Evolutionary conservation across 1,140 invertebrate genomes (phyloP), one percentile per base, ranked within the genome.

Genomic region (Euschistus heros): DNA sequence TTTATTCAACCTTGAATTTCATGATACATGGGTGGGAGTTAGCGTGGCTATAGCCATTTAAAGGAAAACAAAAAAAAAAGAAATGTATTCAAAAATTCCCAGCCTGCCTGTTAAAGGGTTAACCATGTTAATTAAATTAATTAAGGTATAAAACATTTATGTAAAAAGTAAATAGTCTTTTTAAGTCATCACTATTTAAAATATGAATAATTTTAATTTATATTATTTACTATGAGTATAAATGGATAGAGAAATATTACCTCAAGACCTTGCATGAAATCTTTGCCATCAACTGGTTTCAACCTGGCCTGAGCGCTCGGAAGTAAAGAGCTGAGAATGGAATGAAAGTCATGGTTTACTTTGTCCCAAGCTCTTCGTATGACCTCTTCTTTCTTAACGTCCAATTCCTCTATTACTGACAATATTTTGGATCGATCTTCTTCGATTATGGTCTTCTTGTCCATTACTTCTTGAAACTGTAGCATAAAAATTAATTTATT

Each of bases 301-400:
- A 99, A 80, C 75, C 89, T 87, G 0, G 94, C 94, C 68, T 87
- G 80, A 0, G 94, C 87, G 13, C 94, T 94, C 14, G 94, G 92
- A 62, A 99, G 77, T 55, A 99, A 79, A 0, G 88, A 89, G 66
- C 84, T 86, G 75, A 98, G 98, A 73, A 99, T 99, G 0, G 90
- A 89, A n/a, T 91, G 92, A 78, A 99, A 98, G 79, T 98, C 94
- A 73, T 86, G 78, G 68, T 89, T 89, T 0, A 93, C 87, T 74
- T 78, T 85, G 70, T 86, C 81, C 80, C 89, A 94, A 5, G 94
- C 94, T 67, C 84, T 80, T 46, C 84, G 76, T 20, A 98, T 75
- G 3, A 88, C 88, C 69, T 84, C 80, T 68, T 87, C 86, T 74
- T 97, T 97, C 77, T 94, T 92, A 70, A 88, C 83, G 74, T 98